These are phyloP conservation scores for Semnornis frantzii DNA, from an alignment of 2,113 vertebrate genomes.

Conservation along the genomic window DNA sequence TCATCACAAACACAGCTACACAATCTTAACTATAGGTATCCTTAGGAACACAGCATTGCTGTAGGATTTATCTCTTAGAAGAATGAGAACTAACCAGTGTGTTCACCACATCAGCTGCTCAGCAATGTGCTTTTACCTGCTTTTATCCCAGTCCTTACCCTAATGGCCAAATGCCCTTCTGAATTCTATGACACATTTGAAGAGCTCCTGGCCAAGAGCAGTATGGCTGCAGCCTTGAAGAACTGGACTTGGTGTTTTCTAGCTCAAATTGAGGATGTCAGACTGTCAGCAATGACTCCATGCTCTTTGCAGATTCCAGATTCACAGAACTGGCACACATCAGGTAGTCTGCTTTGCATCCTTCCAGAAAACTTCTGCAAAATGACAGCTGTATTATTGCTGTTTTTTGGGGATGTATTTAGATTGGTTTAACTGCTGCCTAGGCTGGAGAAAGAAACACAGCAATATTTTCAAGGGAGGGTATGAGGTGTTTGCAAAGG, in stretches of 20 bases:
- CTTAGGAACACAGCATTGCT: background rate
- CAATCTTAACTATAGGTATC: background rate
- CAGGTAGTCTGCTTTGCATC: background rate
- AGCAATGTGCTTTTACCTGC: background rate
- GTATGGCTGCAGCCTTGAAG: background rate
- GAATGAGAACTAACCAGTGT: background rate
- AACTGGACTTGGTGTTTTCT: background rate
- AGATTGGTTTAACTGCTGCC: background rate
- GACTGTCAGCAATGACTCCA: background rate
- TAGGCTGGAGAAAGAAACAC: background rate
- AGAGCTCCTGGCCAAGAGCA: background rate
- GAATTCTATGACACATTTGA: background rate
- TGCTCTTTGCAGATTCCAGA: background rate
- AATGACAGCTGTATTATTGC: background rate
- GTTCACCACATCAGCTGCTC: background rate
- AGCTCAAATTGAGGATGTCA: background rate
- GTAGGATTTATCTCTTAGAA: background rate
- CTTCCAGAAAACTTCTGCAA: background rate
- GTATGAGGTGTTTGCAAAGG: background rate
- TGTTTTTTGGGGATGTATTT: background rate
- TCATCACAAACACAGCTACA: background rate
- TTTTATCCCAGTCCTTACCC: background rate
- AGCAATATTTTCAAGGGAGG: background rate
- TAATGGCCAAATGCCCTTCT: background rate
- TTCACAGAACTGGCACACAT: background rate